Base-by-base conservation (phyloP, 2,797 vertebrate species). In the Pseudopleuronectes americanus region DNA sequence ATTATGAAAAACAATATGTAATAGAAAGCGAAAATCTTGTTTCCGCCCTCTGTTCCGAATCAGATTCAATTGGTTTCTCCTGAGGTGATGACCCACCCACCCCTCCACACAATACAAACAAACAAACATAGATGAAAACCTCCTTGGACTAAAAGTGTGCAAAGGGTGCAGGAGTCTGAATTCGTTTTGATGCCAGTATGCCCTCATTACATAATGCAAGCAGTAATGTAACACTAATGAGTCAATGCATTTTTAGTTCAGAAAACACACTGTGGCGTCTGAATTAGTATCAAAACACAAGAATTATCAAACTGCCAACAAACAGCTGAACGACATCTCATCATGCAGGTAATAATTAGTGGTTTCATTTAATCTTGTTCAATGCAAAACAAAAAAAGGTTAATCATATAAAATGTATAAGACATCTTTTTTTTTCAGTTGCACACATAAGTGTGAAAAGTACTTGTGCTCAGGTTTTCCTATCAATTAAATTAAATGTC, bases 301-400 rank as follows among this genome's bases (percentile, higher is more conserved):
- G 16, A 64, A 67, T 68, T 0, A 63, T 66, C n/a, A 55, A 64
- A 64, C 6, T 69, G 48, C 22, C 45, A n/a, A 24, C 21, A 75
- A 68, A 57, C 5, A 36, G 38, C 45, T 68, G 9, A 71, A 62
- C 41, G 33, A 61, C 41, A 59, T 56, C 6, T 58, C 36, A 62
- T 56, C 67, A 65, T 74, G 28, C 54, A 64, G 41, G 26, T 24
- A 71, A 76, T 62, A 24, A 45, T 58, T 67, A 36, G 57, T 60
- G 14, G 14, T 58, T 75, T 81, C 10, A 80, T 87, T 84, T 80
- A 73, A 80, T 79, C 38, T 64, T 47, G 33, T 70, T 65, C 51
- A 79, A 77, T 68, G 52, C 41, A 59, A 84, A 86, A 69, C 41
- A 59, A 84, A 86, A 67, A 69, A 65, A 64, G 43, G 3, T 54